These are phyloP conservation scores for Lytechinus variegatus DNA, from an alignment of 35 echinoderm and acorn worm genomes.

Conservation along the genomic window DNA sequence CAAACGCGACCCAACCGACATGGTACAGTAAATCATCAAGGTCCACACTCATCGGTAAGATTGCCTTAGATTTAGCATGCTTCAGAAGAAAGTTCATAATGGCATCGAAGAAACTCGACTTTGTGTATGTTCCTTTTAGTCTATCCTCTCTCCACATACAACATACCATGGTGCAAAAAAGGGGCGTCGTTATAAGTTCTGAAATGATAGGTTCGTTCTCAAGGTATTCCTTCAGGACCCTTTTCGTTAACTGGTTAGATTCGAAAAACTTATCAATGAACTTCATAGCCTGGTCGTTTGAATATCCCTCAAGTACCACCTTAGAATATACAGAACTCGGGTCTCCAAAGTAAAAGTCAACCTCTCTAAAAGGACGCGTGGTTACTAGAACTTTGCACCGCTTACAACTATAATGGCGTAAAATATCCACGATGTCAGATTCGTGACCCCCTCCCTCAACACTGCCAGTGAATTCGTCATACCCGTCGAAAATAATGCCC, in stretches of 20 bases:
- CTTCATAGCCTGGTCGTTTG: too few species aligned
- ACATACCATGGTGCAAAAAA: not conserved
- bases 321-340: too few species aligned
- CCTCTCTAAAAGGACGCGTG: not conserved
- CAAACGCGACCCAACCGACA: not conserved
- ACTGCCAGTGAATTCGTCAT: slow-evolving; percentile 10
- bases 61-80: not conserved
- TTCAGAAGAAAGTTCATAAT: not conserved
- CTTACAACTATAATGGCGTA: not conserved
- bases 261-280: too few species aligned
- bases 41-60: not conserved
- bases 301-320: too few species aligned
- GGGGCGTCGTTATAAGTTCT: not conserved
- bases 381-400: not conserved
- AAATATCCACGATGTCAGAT: not conserved
- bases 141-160: not conserved
- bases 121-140: not conserved
- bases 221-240: not conserved
- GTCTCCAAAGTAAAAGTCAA: not conserved
- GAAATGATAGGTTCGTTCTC: not conserved
- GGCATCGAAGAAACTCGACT: not conserved
- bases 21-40: not conserved
- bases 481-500: not conserved
- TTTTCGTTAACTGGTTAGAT: not conserved
- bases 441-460: not conserved